Percentiles rank a stretch among this genome's conserved stretches.
Conservation (phyloP, 1,140 invertebrate species). For the Brachionus calyciflorus region DNA sequence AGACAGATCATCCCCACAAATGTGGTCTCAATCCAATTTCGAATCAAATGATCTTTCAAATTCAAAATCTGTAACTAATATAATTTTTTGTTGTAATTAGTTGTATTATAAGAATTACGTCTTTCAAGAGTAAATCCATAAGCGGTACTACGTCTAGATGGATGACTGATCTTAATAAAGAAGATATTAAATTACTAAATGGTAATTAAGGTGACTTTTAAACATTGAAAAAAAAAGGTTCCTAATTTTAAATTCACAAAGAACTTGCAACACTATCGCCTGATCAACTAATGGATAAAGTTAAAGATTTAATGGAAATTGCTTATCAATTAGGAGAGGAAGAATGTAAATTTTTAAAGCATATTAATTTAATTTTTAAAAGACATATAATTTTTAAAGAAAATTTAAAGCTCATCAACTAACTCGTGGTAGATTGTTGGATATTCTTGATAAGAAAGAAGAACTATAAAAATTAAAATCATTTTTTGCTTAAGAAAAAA, state of each 20-base stretch:
- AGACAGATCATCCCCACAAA: constrained; percentile 6
- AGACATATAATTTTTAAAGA: background rate
- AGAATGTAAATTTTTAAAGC: background rate
- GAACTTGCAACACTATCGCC: constrained; percentile 1
- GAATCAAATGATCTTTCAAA: background rate
- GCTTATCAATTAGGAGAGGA: constrained; percentile 10
- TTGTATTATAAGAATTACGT: background rate
- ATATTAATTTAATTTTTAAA: background rate
- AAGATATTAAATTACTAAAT: constrained; percentile 34
- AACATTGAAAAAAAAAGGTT: no score
- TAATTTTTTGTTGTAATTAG: background rate
- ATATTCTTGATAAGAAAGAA: constrained; percentile 7
- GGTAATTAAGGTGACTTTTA: background rate
- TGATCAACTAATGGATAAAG: constrained; percentile 2
- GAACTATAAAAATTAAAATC: background rate
- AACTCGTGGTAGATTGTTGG: background rate
- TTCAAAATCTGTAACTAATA: background rate
- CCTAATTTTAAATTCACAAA: constrained; percentile 11
- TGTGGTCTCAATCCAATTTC: background rate
- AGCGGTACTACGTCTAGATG: background rate
- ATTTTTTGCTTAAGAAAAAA: background rate
- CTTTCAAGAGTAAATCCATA: background rate
- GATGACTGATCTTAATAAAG: constrained; percentile 39
- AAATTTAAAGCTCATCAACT: constrained; percentile 19
- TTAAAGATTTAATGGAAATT: constrained; percentile 17